A percentile compares a stretch with the other conserved stretches of the same genome.
Evolutionary conservation across 2,113 vertebrate genomes (phyloP).

Genomic region (Falco punctatus): DNA sequence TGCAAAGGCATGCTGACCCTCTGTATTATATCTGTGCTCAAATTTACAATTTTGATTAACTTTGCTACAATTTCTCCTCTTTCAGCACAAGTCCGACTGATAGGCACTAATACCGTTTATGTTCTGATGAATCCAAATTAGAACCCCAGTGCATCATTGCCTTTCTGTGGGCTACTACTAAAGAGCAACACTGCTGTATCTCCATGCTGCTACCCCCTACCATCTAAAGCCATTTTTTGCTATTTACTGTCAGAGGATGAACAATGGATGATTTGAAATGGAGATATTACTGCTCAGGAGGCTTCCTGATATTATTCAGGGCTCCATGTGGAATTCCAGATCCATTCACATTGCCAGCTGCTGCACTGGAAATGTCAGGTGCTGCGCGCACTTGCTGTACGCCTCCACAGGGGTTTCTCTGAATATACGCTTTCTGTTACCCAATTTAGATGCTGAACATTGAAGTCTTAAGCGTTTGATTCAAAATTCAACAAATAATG

Average conservation of each 20-base stretch:
- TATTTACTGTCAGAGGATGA: background rate
- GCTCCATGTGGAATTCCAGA: background rate
- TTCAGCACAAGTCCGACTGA: background rate
- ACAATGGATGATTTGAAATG: background rate
- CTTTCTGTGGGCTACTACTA: background rate
- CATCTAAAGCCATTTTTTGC: background rate
- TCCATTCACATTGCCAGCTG: background rate
- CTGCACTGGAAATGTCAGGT: background rate
- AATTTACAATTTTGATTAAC: background rate
- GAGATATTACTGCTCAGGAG: background rate
- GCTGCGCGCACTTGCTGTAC: fast-evolving
- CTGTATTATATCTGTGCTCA: background rate
- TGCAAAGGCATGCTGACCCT: background rate
- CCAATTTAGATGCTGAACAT: background rate
- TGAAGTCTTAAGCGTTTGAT: background rate
- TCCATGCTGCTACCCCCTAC: background rate
- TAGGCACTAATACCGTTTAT: background rate
- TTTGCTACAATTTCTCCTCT: background rate
- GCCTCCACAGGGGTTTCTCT: background rate
- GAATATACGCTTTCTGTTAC: background rate
- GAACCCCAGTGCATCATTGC: background rate
- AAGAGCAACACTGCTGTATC: background rate
- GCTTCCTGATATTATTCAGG: background rate
- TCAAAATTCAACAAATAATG: background rate
- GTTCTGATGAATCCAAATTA: background rate